Evolutionary conservation across 2,888 invertebrate genomes (phyloP), one percentile per base, ranked within the genome.

Genomic region (Julus scanicus): DNA sequence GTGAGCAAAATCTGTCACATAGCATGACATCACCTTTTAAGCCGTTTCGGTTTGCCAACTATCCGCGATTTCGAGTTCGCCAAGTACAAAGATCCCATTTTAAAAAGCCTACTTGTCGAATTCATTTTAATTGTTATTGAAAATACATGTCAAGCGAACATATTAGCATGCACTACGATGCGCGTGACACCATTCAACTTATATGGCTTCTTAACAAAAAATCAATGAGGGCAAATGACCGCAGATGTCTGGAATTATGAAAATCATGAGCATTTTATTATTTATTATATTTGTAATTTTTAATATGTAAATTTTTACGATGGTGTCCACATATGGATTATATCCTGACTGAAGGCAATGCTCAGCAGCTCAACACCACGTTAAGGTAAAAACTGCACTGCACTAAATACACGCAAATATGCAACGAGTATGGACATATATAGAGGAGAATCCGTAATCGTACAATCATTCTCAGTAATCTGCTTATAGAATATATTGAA

Each of bases 131-230:
- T 80, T 80, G 80, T 80, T 37, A 80, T 80, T 80, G 80, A 29
- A 80, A 80, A 80, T 80, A 80, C 80, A 37, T 80, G 80, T 80
- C 80, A 80, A 37, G 80, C 80, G 11, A 37, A 37, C 13, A 37
- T 80, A 80, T 80, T 80, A 80, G 13, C 80, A 80, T 80, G 37
- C 80, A 29, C 80, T 29, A 37, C 20, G 80, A 29, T 80, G n/a
- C 80, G 80, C 80, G 80, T 80, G 80, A 80, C 80, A 80, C 80
- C 80, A 80, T 80, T 80, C 29, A 80, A 80, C 80, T 80, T 80
- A 37, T 80, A 80, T 20, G 80, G 80, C 29, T 37, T 11, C 37
- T 80, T 29, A 20, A 2, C 3, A 37, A 80, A 80, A 80, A 80
- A 80, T 80, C 80, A 80, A 80, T 80, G 80, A 37, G 80, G 80